Conservation (phyloP, 2,888 invertebrate genomes). For the Ariolimax columbianus region DNA sequence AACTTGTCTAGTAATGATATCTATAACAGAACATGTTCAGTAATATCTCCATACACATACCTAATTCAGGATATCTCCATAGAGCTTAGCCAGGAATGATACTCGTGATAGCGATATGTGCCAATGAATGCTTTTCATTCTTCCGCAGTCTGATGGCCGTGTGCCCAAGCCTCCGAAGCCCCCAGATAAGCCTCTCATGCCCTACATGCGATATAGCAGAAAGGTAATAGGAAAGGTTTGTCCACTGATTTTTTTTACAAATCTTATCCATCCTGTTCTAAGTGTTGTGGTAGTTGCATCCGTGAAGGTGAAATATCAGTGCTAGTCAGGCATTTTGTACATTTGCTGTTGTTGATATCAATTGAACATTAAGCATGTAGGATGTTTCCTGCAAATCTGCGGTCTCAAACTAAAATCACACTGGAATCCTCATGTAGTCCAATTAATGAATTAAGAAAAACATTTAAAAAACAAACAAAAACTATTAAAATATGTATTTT, state of each 20-base stretch:
- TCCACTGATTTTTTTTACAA: slow-evolving; percentile 51
- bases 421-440: too few relatives aligned
- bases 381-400: too few relatives aligned
- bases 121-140: not conserved
- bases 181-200: slow-evolving; percentile 98
- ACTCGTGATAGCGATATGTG: too few relatives aligned
- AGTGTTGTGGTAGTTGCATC: slow-evolving; percentile 48
- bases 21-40: too few relatives aligned
- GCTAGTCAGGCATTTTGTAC: not conserved
- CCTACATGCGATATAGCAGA: slow-evolving; percentile 98
- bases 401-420: too few relatives aligned
- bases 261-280: slow-evolving; percentile 24
- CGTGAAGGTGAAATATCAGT: slow-evolving; percentile 27
- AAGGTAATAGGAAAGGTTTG: slow-evolving; percentile 82
- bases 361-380: not conserved
- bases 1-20: too few relatives aligned
- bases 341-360: not conserved
- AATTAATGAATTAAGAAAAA: too few relatives aligned
- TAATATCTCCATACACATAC: too few relatives aligned
- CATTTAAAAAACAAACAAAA: too few relatives aligned
- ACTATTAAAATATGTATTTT: too few relatives aligned
- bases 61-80: too few relatives aligned
- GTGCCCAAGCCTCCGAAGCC: slow-evolving; percentile 97
- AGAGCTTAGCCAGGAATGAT: too few relatives aligned
- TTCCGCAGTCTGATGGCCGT: slow-evolving; percentile 53